These are phyloP conservation scores for Drosophila pectinifera DNA, from an alignment of 1,140 invertebrate genomes.

Conservation along the genomic window DNA sequence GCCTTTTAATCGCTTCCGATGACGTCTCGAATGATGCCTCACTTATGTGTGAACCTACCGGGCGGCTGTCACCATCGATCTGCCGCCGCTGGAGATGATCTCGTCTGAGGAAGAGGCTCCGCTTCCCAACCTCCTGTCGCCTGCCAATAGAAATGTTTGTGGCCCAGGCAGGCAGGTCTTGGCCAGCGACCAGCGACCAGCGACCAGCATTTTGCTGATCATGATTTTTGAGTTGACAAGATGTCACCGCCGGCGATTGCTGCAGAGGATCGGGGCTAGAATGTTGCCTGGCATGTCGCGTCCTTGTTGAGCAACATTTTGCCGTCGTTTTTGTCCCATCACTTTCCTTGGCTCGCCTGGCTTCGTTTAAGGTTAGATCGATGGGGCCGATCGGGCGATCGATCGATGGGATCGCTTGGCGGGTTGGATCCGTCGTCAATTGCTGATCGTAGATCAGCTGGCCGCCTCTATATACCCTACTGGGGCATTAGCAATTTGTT, in stretches of 20 bases:
- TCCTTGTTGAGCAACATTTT: slow-evolving; percentile 79
- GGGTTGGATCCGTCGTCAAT: slow-evolving; percentile 31
- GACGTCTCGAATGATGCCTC: slow-evolving; percentile 79
- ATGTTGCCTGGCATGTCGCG: slow-evolving; percentile 76
- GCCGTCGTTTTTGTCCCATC: slow-evolving; percentile 43
- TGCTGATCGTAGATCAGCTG: slow-evolving; percentile 54
- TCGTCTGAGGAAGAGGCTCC: slow-evolving; percentile 20
- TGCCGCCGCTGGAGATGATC: slow-evolving; percentile 79
- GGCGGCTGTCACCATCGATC: slow-evolving; percentile 72
- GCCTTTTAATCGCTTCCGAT: slow-evolving; percentile 78
- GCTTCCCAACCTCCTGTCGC: slow-evolving; percentile 4
- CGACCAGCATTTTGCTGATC: slow-evolving; percentile 75
- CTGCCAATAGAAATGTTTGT: slow-evolving; percentile 72
- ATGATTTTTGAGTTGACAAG: slow-evolving; percentile 83
- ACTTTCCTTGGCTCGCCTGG: slow-evolving; percentile 62
- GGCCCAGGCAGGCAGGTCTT: slow-evolving; percentile 18
- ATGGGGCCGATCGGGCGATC: slow-evolving; percentile 43
- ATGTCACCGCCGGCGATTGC: slow-evolving; percentile 78
- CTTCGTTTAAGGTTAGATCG: slow-evolving; percentile 48
- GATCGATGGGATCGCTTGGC: slow-evolving; percentile 44
- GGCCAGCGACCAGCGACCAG: slow-evolving; percentile 12
- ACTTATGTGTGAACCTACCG: slow-evolving; percentile 82
- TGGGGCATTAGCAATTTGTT: no score
- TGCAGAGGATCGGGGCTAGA: slow-evolving; percentile 53
- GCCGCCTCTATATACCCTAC: slow-evolving; percentile 6